Evolutionary conservation across 2,888 invertebrate species (phyloP), one percentile per base, ranked within the genome.

Genomic region (Rhamphomyia laevipes): DNA sequence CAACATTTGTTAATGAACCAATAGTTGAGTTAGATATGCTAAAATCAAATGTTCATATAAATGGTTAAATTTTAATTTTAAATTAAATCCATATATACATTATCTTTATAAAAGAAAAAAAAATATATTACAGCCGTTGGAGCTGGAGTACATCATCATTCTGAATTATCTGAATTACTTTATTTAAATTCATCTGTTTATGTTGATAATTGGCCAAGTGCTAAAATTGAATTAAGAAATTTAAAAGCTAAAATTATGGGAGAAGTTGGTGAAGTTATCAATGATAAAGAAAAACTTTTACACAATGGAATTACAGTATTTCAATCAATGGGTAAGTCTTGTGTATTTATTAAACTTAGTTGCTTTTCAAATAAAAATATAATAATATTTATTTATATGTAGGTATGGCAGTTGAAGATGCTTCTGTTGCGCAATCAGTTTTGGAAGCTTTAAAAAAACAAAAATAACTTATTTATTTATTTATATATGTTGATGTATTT

Each of bases 331-430:
- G 80, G 80, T 78, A 58, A 62, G 61, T 59, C 15, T 42, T 12
- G n/a, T n/a, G n/a, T n/a, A n/a, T n/a, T n/a, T 2, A 13, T 3
- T 6, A 33, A 33, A 13, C 3, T 13, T 11, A 33, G 7, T 33
- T n/a, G n/a, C n/a, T n/a, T n/a, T n/a, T n/a, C n/a, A n/a, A 13
- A 13, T 6, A 13, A 13, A 33, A 37, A 31, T 15, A 16, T 18
- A 40, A 16, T 13, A 41, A 27, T 16, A 33, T 23, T 48, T 40
- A 33, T 15, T 27, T 6, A 21, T 43, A 52, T 47, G 0, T 55
- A 79, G 80, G 80, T 37, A 75, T 81, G 73, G 79, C 78, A 0
- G 68, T 75, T 1, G 77, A 80, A 64, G 80, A 81, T 63, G 75
- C 73, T 30, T 74, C 77, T 31, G 71, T 78, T 46, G 80, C 78